A percentile compares a stretch with the other conserved stretches of the same genome.
Conservation (phyloP, 2,888 invertebrate genomes). For the Microctonus hyperodae region DNA sequence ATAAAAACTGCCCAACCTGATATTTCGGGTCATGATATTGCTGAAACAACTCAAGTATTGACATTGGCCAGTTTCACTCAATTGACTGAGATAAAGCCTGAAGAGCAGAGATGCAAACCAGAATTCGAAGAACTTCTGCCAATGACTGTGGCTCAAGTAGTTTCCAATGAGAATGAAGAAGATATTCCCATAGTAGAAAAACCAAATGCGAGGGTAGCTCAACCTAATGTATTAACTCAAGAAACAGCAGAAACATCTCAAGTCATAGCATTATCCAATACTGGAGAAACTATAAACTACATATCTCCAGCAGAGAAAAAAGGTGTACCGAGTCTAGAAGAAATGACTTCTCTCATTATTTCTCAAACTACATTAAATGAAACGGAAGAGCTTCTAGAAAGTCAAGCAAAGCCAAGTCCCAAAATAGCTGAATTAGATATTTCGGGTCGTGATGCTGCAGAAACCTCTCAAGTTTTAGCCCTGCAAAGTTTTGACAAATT, state of each 20-base stretch:
- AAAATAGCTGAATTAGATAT: slow-evolving; percentile 45
- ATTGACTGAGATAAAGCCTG: slow-evolving; percentile 42
- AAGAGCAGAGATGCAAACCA: slow-evolving; percentile 49
- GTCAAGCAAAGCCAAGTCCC: slow-evolving; percentile 35
- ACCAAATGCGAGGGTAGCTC: slow-evolving; percentile 44
- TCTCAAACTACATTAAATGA: slow-evolving; percentile 47
- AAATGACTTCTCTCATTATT: slow-evolving; percentile 43
- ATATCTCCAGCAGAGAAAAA: slow-evolving; percentile 39
- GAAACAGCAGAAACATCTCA: slow-evolving; percentile 60
- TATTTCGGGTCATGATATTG: slow-evolving; percentile 56
- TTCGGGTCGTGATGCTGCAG: slow-evolving; percentile 53
- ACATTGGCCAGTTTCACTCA: slow-evolving; percentile 48
- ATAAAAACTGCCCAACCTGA: slow-evolving; percentile 49
- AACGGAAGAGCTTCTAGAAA: slow-evolving; percentile 39
- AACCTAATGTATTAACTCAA: slow-evolving; percentile 51
- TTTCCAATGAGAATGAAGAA: slow-evolving; percentile 47
- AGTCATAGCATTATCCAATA: slow-evolving; percentile 44
- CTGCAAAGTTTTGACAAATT: slow-evolving; percentile 48
- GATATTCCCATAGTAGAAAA: slow-evolving; percentile 41
- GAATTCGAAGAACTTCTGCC: slow-evolving; percentile 48
- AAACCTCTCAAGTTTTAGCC: slow-evolving; percentile 53
- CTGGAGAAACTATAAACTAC: slow-evolving; percentile 37
- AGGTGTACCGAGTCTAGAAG: slow-evolving; percentile 35
- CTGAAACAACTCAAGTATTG: slow-evolving; percentile 60
- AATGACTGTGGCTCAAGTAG: slow-evolving; percentile 46